A percentile compares a stretch with the other conserved stretches of the same genome.
phyloP scores from a whole-genome alignment of 2,888 invertebrate genomes.

The Camponotus fellah region DNA sequence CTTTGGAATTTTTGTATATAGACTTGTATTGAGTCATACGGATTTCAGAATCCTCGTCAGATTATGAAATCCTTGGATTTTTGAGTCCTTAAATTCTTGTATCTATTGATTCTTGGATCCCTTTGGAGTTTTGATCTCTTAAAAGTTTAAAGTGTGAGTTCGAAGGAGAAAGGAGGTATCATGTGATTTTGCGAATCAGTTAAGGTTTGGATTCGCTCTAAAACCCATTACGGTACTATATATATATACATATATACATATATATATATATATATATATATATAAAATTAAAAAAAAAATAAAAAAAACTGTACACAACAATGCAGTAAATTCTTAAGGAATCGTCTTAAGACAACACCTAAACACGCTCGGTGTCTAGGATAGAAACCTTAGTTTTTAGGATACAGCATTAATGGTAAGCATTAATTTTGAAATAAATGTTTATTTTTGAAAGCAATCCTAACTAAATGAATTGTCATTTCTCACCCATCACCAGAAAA shows the following conservation, averaged over 20 bases:
- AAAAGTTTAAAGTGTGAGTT: constrained; percentile 67
- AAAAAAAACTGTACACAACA: constrained; percentile 75
- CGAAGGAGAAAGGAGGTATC: constrained; percentile 67
- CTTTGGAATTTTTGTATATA: constrained; percentile 18
- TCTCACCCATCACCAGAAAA: neutral
- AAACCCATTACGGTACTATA: constrained; percentile 78
- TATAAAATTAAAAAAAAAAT: constrained; percentile 14
- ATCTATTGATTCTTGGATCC: constrained; percentile 43
- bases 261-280: too few species aligned
- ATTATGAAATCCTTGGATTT: neutral
- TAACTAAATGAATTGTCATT: constrained; percentile 65
- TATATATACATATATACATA: neutral
- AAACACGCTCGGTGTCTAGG: constrained; percentile 82
- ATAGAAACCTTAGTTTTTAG: constrained; percentile 83
- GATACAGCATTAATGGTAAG: constrained; percentile 82
- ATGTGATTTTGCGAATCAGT: constrained; percentile 79
- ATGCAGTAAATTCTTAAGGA: constrained; percentile 75
- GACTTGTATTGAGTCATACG: neutral
- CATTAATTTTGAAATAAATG: constrained; percentile 86
- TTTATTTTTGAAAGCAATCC: constrained; percentile 85
- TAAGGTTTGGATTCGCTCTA: constrained; percentile 71
- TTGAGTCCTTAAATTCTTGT: constrained; percentile 11
- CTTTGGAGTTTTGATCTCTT: constrained; percentile 48
- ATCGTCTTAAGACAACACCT: constrained; percentile 79
- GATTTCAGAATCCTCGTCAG: constrained; percentile 2